Conservation (phyloP, 2,113 vertebrate species). For the Misgurnus anguillicaudatus region DNA sequence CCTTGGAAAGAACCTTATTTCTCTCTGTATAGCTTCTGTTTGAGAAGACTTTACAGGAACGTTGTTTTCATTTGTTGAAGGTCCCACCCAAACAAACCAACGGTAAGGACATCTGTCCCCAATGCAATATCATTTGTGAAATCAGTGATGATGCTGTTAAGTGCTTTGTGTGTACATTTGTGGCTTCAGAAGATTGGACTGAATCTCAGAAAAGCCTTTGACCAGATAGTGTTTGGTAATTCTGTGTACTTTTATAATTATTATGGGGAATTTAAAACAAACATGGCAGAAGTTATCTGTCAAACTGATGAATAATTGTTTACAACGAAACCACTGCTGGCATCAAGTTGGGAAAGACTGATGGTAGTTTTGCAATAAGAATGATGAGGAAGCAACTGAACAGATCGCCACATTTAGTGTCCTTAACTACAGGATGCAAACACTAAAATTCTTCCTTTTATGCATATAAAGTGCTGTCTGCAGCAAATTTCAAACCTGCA, state of each 20-base stretch:
- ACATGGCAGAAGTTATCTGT: slow-evolving; percentile 9
- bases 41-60: neutral
- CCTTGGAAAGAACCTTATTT: neutral
- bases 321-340: neutral
- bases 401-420: slow-evolving; percentile 7
- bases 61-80: neutral
- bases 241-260: slow-evolving; percentile 26
- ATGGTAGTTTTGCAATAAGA: slow-evolving; percentile 32
- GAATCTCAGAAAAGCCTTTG: slow-evolving; percentile 12
- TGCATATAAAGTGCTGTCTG: slow-evolving; percentile 9
- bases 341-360: slow-evolving; percentile 47
- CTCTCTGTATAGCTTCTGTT: slow-evolving; percentile 9
- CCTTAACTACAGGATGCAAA: neutral
- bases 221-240: slow-evolving; percentile 14
- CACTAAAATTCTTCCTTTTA: slow-evolving; percentile 23
- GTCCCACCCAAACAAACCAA: slow-evolving; percentile 2
- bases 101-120: neutral
- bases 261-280: slow-evolving; percentile 35
- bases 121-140: slow-evolving; percentile 4
- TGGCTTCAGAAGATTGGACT: neutral
- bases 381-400: neutral
- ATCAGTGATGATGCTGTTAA: neutral
- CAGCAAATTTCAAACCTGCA: slow-evolving; percentile 13
- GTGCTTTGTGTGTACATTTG: neutral
- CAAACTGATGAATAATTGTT: too few species aligned